Evolutionary conservation across 2,113 vertebrate species (phyloP), one percentile per base, ranked within the genome.

Genomic region (Glareola pratincola): DNA sequence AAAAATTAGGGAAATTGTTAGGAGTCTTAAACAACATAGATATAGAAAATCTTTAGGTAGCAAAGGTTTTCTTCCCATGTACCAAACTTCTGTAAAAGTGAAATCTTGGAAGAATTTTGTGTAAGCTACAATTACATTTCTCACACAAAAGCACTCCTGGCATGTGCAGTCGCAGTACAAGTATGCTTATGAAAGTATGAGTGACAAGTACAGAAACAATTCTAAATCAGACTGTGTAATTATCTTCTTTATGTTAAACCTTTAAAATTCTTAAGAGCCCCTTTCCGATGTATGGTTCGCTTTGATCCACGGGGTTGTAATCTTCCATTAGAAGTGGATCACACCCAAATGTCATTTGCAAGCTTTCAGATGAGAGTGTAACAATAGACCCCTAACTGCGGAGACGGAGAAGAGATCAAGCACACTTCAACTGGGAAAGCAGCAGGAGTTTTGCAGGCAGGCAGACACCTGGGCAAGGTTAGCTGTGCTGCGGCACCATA

Each of bases 251-350:
- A 96, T 93, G 78, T 87, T 96, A 95, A 89, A 96, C 88, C 92
- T 97, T 92, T 92, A 94, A 94, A 97, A 98, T 96, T 97, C 96
- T 94, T 84, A 97, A 98, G 82, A 96, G 85, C 60, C 69, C 71
- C 82, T 92, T 97, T 93, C 91, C 63, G 29, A 89, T 63, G 39
- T 93, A 93, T 82, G 76, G 94, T 77, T 97, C 56, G 48, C 97
- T 98, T 97, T 98, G 97, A 98, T 98, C 92, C 95, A 90, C 47
- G 67, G 78, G 72, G 84, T 77, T 97, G 91, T 92, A 98, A 97
- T 97, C 94, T 97, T 96, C 96, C 80, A 95, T 93, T 96, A 98
- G 88, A 97, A 97, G 92, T 91, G 6, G 57, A 91, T 97, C 97
- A 95, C 98, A 97, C 94, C 92, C 62, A 94, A 97, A 96, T 88